Evolutionary conservation across 2,113 vertebrate genomes (phyloP).

Genomic region (Ammodytes marinus): DNA sequence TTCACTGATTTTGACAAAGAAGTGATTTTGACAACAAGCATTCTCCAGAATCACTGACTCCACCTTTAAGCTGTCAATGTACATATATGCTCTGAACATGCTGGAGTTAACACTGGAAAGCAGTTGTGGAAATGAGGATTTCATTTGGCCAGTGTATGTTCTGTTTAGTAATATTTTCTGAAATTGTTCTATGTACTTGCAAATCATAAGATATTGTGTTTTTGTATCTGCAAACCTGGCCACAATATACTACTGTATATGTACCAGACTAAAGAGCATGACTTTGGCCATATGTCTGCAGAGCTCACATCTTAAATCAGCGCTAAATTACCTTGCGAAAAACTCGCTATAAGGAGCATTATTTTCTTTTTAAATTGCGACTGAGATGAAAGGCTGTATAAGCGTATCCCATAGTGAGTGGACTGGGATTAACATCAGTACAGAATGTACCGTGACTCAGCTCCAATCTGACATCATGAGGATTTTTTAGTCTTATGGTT

Average conservation of each 20-base stretch:
- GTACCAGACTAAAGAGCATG: not conserved
- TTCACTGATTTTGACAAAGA: too few relatives aligned
- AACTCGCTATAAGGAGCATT: not conserved
- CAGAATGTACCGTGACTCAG: not conserved
- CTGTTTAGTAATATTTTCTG: not conserved
- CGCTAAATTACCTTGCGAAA: not conserved
- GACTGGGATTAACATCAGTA: not conserved
- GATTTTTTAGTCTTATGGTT: not conserved
- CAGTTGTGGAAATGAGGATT: not conserved
- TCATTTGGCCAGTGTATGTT: not conserved
- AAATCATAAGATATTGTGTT: not conserved
- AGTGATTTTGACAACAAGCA: too few relatives aligned
- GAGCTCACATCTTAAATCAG: not conserved
- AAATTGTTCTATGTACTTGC: not conserved
- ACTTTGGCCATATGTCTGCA: not conserved
- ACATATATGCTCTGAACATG: not conserved
- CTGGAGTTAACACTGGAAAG: conserved; percentile 2
- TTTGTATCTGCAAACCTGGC: not conserved
- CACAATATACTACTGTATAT: not conserved
- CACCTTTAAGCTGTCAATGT: too few relatives aligned
- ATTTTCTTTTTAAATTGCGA: not conserved
- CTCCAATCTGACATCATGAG: too few relatives aligned
- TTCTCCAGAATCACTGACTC: too few relatives aligned
- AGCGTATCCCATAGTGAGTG: not conserved
- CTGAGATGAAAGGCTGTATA: not conserved